Percentiles rank a stretch among this genome's conserved stretches.
Evolutionary conservation across 2,113 vertebrate genomes (phyloP).

Genomic region (Irena cyanogastra): DNA sequence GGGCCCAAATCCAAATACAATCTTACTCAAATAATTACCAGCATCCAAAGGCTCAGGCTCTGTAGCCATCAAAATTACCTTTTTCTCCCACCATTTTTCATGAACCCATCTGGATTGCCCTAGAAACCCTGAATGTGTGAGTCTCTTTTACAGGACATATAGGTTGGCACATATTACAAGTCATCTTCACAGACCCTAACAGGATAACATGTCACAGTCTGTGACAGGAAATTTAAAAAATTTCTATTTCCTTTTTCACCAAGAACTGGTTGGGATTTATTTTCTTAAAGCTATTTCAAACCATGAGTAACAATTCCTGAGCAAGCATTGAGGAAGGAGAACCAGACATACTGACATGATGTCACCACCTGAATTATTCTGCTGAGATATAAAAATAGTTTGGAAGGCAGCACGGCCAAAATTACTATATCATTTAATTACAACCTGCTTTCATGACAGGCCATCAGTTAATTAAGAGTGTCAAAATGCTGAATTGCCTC

Average conservation of each 20-base stretch:
- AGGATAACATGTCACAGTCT: neutral
- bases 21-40: neutral
- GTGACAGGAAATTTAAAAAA: neutral
- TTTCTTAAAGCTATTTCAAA: slow-evolving; percentile 4
- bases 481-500: slow-evolving; percentile 53
- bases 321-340: neutral
- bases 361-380: slow-evolving; percentile 21
- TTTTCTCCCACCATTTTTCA: neutral
- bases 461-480: slow-evolving; percentile 53
- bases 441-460: slow-evolving; percentile 33
- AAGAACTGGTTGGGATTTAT: neutral
- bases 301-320: neutral
- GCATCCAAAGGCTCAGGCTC: neutral
- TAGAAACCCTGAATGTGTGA: neutral
- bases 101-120: neutral
- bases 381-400: slow-evolving; percentile 20
- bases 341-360: neutral
- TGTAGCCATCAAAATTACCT: neutral
- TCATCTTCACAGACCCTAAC: neutral
- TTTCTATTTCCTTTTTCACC: neutral
- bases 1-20: neutral
- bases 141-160: neutral
- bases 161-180: neutral
- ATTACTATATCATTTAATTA: slow-evolving; percentile 53
- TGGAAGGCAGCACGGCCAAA: slow-evolving; percentile 11